Conservation (phyloP, 2,888 invertebrate species). For the Rhimphoctona megacephalus region DNA sequence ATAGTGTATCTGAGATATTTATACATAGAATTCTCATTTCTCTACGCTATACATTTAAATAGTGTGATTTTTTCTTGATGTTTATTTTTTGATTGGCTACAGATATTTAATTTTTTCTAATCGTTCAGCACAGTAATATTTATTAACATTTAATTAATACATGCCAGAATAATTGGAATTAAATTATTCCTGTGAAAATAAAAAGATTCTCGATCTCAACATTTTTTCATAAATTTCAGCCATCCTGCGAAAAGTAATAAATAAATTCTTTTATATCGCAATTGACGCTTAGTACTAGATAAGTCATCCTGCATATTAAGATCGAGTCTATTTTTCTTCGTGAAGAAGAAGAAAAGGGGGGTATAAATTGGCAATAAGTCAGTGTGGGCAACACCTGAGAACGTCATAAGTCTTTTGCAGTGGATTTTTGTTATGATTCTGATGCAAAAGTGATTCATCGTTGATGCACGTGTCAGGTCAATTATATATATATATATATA, state of each 20-base stretch:
- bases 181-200: neutral
- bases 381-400: slow-evolving; percentile 26
- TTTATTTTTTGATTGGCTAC: neutral
- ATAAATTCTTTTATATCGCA: neutral
- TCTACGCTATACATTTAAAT: neutral
- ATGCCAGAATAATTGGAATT: neutral
- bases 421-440: slow-evolving; percentile 21
- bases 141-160: neutral
- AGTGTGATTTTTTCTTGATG: neutral
- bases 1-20: neutral
- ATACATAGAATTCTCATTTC: neutral
- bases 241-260: neutral
- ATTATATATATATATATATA: slow-evolving; percentile 25
- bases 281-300: neutral
- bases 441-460: slow-evolving; percentile 69
- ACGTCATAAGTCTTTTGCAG: neutral
- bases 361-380: slow-evolving; percentile 25
- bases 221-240: neutral
- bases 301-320: neutral
- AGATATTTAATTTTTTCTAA: neutral
- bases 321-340: neutral
- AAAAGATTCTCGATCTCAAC: neutral
- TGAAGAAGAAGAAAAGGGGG: neutral
- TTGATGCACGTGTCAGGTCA: slow-evolving; percentile 68
- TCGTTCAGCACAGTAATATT: neutral